Conservation (phyloP, 2,113 vertebrate species). For the Seriola rivoliana region DNA sequence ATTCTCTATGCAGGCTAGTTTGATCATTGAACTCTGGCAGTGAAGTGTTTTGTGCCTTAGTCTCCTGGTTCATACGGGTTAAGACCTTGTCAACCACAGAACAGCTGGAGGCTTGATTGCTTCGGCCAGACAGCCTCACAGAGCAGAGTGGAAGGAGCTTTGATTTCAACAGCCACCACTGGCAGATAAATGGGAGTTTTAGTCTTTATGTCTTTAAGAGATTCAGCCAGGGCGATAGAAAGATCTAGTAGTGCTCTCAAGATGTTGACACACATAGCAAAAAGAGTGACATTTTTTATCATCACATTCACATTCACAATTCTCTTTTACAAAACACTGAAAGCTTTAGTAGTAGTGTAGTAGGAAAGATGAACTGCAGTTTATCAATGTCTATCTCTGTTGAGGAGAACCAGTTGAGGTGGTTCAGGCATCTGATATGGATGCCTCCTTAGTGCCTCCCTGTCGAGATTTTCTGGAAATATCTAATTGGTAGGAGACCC, state of each 20-base stretch:
- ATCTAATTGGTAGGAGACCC: neutral
- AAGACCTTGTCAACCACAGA: slow-evolving; percentile 31
- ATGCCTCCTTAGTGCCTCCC: neutral
- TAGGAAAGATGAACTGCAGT: neutral
- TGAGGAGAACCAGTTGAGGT: neutral
- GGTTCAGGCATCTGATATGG: slow-evolving; percentile 7
- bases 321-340: slow-evolving; percentile 17
- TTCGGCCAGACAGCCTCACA: slow-evolving; percentile 16
- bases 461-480: neutral
- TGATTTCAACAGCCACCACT: slow-evolving; percentile 19
- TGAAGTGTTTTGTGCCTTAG: slow-evolving; percentile 31
- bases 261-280: neutral
- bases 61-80: slow-evolving; percentile 30
- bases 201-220: slow-evolving; percentile 14
- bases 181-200: slow-evolving; percentile 7
- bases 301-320: neutral
- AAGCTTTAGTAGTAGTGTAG: neutral
- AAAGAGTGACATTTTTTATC: neutral
- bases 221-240: neutral
- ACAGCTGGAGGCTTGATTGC: slow-evolving; percentile 41
- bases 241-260: neutral
- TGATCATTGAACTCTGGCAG: slow-evolving; percentile 36
- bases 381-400: no score
- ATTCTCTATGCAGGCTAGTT: slow-evolving; percentile 17
- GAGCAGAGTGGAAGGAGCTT: slow-evolving; percentile 24